Evolutionary conservation across 2,797 vertebrate genomes (phyloP), one percentile per base, ranked within the genome.

Genomic region (Xiphophorus birchmanni): DNA sequence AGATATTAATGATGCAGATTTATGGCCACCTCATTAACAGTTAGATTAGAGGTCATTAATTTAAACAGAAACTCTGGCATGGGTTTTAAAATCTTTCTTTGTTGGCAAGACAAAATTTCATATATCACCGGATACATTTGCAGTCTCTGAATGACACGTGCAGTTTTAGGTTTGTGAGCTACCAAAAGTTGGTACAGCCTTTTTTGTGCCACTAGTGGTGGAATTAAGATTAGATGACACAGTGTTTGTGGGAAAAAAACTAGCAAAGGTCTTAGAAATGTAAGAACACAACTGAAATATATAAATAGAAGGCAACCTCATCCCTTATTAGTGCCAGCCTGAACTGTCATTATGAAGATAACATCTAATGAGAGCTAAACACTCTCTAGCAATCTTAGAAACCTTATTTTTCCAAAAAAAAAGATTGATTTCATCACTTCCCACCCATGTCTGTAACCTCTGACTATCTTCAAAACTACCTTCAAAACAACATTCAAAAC

Each of bases 1-100:
- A 79, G 35, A 82, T 75, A 84, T 78, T 79, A n/a, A 74, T 7
- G 47, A 2, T 5, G 76, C 32, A 72, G 52, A 87, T 26, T 32
- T 74, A 48, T 35, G 26, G 44, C 0, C 48, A 7, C 2, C 11
- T 74, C 44, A 72, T 32, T 71, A 35, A 73, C 75, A 83, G 26
- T 0, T 8, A 69, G 2, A n/a, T 63, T 12, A 74, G 48, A 48
- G 26, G 21, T 56, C 48, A 75, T 72, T 75, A n/a, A n/a, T n/a
- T n/a, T n/a, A 40, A 80, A 71, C 58, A 52, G 32, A 44, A 69
- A 44, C 5, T 75, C 21, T 40, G 40, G 10, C 35, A 26, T 3
- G 80, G 50, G 26, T 17, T 84, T 77, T 18, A n/a, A 80, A 76
- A 48, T 42, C 5, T 21, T 72, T 17, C 21, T 29, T 18, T 13